Base-by-base conservation (phyloP, 2,888 invertebrate genomes). In the Parnassius glacialis region DNA sequence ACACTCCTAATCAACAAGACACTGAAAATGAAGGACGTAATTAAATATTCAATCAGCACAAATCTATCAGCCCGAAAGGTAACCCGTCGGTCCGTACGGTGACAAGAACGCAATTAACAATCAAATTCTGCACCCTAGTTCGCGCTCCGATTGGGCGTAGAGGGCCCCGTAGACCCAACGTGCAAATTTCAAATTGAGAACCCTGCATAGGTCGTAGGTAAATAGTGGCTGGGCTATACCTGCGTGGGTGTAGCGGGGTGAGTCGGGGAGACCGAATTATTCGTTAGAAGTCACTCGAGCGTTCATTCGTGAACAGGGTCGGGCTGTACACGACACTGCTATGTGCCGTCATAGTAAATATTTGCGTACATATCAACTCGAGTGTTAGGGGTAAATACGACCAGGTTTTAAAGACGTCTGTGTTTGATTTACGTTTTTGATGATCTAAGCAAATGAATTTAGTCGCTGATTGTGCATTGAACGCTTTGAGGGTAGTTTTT, bases 31-130 rank as follows among this genome's bases (percentile, higher is more conserved):
- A 45, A 52, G 11, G 13, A 42, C 12, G 13, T 11, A 56, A 42
- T 56, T 59, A 59, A 59, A 59, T 55, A 60, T 61, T 57, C 64
- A 66, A 66, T 63, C 60, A 64, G 58, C 42, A 54, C 20, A 52
- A 59, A 67, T 58, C 59, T 20, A 57, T 52, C 59, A 57, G 10
- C 56, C 52, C 44, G 58, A 68, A 71, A 68, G 64, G 68, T 65
- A 70, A 70, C 68, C 68, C 65, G 69, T 62, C 48, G 48, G 48
- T 13, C 68, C 68, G 61, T 61, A 65, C 65, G 70, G 63, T 76
- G 80, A 86, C 88, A 87, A 87, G 86, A 83, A 82, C 80, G 84
- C 83, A 90, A 90, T 90, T 89, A 90, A 87, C 89, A 83, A 78
- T 76, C 73, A 70, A 70, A 70, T 67, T 73, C 75, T 52, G 54